Conservation (phyloP, 2,888 invertebrate genomes). For the Lasius platythorax region DNA sequence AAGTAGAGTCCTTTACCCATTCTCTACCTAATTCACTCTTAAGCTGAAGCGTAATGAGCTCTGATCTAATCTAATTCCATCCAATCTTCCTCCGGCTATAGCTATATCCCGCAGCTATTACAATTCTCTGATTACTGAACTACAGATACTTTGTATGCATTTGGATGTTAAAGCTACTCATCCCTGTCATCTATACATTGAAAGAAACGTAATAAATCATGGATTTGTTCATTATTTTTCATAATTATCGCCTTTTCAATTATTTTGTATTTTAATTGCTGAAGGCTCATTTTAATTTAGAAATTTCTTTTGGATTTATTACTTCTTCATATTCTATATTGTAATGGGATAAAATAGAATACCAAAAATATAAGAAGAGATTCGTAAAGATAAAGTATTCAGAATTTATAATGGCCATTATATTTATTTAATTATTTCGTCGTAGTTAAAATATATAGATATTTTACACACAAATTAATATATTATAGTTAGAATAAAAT, state of each 20-base stretch:
- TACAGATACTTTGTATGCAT: constrained; percentile 62
- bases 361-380: neutral
- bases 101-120: constrained; percentile 63
- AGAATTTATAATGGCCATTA: neutral
- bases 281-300: neutral
- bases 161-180: constrained; percentile 50
- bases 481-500: neutral
- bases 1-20: constrained; percentile 32
- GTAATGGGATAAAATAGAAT: neutral
- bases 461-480: neutral
- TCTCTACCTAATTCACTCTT: constrained; percentile 70
- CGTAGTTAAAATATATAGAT: neutral
- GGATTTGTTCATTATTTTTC: neutral
- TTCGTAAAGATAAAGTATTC: neutral
- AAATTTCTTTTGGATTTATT: neutral
- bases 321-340: neutral
- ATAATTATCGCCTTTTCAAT: neutral
- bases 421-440: neutral
- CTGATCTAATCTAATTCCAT: constrained; percentile 75
- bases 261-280: neutral
- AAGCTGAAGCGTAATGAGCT: constrained; percentile 71
- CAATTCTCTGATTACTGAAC: constrained; percentile 53
- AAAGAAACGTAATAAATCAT: constrained; percentile 10
- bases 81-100: constrained; percentile 66
- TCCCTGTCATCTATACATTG: constrained; percentile 28